phyloP scores from a whole-genome alignment of 1,140 invertebrate species.

The Chrysopa pallens region DNA sequence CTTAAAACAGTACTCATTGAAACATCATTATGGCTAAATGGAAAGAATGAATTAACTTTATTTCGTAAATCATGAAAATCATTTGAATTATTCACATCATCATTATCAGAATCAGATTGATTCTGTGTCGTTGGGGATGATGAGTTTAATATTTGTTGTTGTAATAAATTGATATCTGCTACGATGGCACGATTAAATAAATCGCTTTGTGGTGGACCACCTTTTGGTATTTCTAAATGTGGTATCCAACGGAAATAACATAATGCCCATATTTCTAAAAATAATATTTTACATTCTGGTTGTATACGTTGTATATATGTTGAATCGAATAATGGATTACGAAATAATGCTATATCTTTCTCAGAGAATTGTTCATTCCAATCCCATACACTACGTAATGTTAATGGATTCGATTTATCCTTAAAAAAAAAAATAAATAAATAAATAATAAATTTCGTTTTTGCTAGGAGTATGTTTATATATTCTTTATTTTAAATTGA shows the following conservation, averaged over 20 bases:
- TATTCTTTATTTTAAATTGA: too few relatives aligned
- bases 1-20: constrained; percentile 4
- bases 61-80: constrained; percentile 15
- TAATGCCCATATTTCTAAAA: constrained; percentile 66
- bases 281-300: constrained; percentile 32
- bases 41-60: constrained; percentile 29
- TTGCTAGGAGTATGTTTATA: too few relatives aligned
- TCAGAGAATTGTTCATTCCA: constrained; percentile 68
- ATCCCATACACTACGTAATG: constrained; percentile 62
- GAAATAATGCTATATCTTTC: constrained; percentile 55
- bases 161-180: constrained; percentile 33
- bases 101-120: constrained; percentile 9
- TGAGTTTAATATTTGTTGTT: constrained; percentile 16
- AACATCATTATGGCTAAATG: constrained; percentile 20
- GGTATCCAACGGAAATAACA: constrained; percentile 81
- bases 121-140: too few relatives aligned
- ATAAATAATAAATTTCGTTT: too few relatives aligned
- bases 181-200: constrained; percentile 32
- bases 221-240: constrained; percentile 59
- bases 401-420: constrained; percentile 32
- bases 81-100: constrained; percentile 12
- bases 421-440: constrained; percentile 11
- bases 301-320: constrained; percentile 20
- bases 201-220: constrained; percentile 51
- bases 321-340: constrained; percentile 52